Conservation (phyloP, 2,888 invertebrate species). For the Caenorhabditis sp. region DNA sequence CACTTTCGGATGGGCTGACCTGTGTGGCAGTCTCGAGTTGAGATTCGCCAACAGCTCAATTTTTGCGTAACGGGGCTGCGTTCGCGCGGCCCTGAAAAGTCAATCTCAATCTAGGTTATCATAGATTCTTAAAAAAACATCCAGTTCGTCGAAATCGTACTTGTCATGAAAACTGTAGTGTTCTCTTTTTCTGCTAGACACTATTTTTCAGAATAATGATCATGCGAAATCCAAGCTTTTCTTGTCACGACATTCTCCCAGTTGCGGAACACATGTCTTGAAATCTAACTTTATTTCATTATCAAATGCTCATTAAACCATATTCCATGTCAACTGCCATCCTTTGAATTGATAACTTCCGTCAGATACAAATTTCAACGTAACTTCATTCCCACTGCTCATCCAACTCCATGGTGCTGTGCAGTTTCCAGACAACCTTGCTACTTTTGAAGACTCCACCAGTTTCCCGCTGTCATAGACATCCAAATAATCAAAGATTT, state of each 20-base stretch:
- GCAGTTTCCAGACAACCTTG: slow-evolving; percentile 20
- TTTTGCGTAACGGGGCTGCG: slow-evolving; percentile 82
- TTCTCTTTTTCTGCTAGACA: too few species aligned
- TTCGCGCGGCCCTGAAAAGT: too few species aligned
- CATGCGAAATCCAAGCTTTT: too few species aligned
- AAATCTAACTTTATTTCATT: too few species aligned
- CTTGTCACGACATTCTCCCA: too few species aligned
- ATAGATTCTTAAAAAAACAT: too few species aligned
- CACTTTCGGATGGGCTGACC: slow-evolving; percentile 88
- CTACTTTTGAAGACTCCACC: neutral
- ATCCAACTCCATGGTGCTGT: slow-evolving; percentile 48
- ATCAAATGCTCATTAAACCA: neutral
- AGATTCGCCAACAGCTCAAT: slow-evolving; percentile 83
- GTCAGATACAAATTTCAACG: slow-evolving; percentile 49
- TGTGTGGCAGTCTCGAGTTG: slow-evolving; percentile 89
- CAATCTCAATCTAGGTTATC: too few species aligned
- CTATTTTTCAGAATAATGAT: too few species aligned
- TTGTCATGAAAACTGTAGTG: too few species aligned
- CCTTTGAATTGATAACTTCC: slow-evolving; percentile 49
- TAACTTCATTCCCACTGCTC: slow-evolving; percentile 6
- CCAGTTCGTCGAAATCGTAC: too few species aligned
- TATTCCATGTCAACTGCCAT: slow-evolving; percentile 49
- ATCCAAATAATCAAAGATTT: slow-evolving; percentile 43
- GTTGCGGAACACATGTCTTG: too few species aligned
- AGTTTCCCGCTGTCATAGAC: slow-evolving; percentile 21